Evolutionary conservation across 2,888 invertebrate genomes (phyloP).

Genomic region (Agelastica alni): DNA sequence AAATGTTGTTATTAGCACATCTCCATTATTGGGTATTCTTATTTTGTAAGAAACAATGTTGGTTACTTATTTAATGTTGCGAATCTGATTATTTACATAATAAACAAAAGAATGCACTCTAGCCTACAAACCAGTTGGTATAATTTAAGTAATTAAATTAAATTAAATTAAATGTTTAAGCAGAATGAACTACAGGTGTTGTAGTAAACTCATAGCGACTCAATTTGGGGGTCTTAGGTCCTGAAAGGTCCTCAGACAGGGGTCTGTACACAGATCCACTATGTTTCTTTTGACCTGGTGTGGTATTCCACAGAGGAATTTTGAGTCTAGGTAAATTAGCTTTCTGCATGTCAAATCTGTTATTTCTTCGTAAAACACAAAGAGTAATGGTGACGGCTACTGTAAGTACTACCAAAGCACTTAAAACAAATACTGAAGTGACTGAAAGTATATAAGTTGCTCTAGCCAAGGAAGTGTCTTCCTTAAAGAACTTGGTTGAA

Average conservation of each 20-base stretch:
- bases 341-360: slow-evolving; percentile 45
- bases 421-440: slow-evolving; percentile 63
- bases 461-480: slow-evolving; percentile 33
- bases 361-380: slow-evolving; percentile 48
- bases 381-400: slow-evolving; percentile 54
- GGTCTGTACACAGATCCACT: slow-evolving; percentile 79
- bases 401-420: slow-evolving; percentile 60
- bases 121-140: not conserved
- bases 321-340: slow-evolving; percentile 51
- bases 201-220: slow-evolving; percentile 61
- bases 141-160: slow-evolving; percentile 20
- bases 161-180: no score
- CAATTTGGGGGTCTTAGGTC: slow-evolving; percentile 68
- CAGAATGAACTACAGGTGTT: slow-evolving; percentile 43
- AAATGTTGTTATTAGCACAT: no score
- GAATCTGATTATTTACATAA: slow-evolving; percentile 13
- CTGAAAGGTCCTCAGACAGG: slow-evolving; percentile 74
- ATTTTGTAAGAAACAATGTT: slow-evolving; percentile 14
- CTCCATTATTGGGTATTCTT: not conserved
- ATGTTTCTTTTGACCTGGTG: slow-evolving; percentile 65
- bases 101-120: slow-evolving; percentile 14
- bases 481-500: slow-evolving; percentile 8
- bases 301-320: slow-evolving; percentile 50
- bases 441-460: slow-evolving; percentile 47
- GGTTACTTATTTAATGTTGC: not conserved